phyloP scores from a whole-genome alignment of 2,113 vertebrate genomes.

The Natator depressus region DNA sequence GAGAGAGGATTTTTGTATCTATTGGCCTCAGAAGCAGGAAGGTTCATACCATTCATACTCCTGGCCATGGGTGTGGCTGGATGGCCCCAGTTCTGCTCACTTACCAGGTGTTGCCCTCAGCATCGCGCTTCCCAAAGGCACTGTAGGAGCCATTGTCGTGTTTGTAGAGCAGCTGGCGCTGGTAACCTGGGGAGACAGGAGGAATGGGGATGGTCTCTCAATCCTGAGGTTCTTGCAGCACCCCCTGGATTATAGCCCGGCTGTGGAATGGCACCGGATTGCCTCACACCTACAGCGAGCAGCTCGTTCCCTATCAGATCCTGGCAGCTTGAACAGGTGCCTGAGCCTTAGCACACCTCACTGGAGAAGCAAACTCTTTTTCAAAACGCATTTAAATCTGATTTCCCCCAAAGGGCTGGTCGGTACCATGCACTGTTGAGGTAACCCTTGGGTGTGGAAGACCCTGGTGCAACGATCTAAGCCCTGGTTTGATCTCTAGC shows the following conservation, averaged over 20 bases:
- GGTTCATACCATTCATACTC: background rate
- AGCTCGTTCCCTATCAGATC: background rate
- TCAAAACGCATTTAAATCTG: background rate
- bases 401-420: background rate
- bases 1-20: background rate
- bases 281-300: background rate
- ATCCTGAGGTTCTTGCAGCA: background rate
- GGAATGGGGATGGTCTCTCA: background rate
- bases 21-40: background rate
- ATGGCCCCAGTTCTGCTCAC: background rate
- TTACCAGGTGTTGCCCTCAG: slow-evolving; percentile 85
- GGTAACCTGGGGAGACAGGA: slow-evolving; percentile 78
- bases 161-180: slow-evolving; percentile 85
- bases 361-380: background rate
- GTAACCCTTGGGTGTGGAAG: background rate
- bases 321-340: background rate
- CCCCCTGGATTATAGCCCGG: background rate
- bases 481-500: background rate
- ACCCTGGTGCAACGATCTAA: background rate
- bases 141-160: slow-evolving; percentile 80
- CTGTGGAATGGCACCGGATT: background rate
- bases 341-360: background rate
- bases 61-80: background rate
- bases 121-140: slow-evolving; percentile 78
- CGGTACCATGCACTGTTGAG: background rate